Evolutionary conservation across 2,797 vertebrate genomes (phyloP).

Genomic region (Stomatorhinus walkeri): DNA sequence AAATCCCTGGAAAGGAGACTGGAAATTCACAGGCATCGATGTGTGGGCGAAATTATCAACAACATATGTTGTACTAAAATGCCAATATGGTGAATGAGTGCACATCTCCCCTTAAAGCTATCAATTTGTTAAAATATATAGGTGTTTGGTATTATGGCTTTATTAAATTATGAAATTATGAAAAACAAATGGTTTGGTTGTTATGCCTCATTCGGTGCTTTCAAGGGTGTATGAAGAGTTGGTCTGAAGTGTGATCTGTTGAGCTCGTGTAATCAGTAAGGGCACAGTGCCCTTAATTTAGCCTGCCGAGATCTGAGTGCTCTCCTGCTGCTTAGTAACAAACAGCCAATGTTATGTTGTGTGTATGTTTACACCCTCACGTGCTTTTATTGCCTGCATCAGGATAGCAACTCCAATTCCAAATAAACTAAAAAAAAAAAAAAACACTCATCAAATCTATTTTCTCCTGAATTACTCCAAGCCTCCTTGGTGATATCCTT

Average conservation of each 20-base stretch:
- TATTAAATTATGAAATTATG: not conserved
- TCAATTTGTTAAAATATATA: not conserved
- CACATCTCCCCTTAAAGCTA: not conserved
- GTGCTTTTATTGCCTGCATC: not conserved
- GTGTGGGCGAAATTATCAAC: constrained; percentile 7
- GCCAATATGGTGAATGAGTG: not conserved
- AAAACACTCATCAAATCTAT: not conserved
- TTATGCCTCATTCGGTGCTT: not conserved
- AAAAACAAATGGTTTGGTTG: not conserved
- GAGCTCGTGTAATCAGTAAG: not conserved
- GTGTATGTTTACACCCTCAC: not conserved
- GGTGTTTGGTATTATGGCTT: not conserved
- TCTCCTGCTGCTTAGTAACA: not conserved
- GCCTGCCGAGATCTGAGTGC: not conserved
- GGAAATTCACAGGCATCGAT: not conserved
- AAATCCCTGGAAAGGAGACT: not conserved
- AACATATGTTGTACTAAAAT: constrained; percentile 8
- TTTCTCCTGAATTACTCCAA: not conserved
- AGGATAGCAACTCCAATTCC: not conserved
- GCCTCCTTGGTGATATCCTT: not conserved
- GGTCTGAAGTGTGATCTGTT: not conserved
- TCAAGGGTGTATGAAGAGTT: not conserved
- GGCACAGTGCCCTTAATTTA: not conserved
- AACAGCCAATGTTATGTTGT: not conserved
- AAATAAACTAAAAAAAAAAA: not conserved